These are phyloP conservation scores for Priocnemis perturbator DNA, from an alignment of 2,888 invertebrate genomes.

Conservation along the genomic window DNA sequence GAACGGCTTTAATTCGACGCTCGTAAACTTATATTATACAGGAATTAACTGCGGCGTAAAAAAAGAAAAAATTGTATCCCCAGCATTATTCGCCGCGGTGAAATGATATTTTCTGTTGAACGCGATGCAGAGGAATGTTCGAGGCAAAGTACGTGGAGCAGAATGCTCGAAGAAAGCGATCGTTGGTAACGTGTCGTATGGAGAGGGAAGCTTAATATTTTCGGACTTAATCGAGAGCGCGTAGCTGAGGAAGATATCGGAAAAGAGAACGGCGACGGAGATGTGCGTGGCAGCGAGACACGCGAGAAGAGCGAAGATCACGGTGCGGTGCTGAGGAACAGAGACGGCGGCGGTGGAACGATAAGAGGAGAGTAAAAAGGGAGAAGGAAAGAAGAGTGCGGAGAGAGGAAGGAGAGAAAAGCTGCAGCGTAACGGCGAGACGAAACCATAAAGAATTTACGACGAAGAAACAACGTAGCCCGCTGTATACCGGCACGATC, in stretches of 20 bases:
- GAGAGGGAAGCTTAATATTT: no score
- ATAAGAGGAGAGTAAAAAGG: constrained; percentile 1
- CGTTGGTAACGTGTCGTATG: no score
- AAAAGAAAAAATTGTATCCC: no score
- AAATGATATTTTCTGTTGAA: no score
- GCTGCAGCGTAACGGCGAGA: constrained; percentile 29
- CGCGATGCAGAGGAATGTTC: no score
- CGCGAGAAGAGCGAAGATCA: constrained; percentile 8
- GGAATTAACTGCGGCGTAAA: no score
- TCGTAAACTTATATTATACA: constrained; percentile 18
- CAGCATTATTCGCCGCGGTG: no score
- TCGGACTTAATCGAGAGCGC: no score
- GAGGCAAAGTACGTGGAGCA: no score
- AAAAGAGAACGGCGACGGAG: no score
- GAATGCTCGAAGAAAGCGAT: no score
- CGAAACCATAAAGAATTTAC: constrained; percentile 63
- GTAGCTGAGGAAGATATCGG: no score
- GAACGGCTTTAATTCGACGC: constrained; percentile 54
- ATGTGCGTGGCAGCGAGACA: not conserved
- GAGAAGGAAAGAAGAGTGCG: not conserved
- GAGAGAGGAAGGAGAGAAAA: not conserved
- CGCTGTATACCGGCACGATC: not conserved
- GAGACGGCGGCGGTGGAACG: not conserved
- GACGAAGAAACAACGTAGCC: constrained; percentile 38
- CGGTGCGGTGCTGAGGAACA: constrained; percentile 3